phyloP scores from a whole-genome alignment of 2,797 vertebrate genomes.

The Myotis daubentonii region DNA sequence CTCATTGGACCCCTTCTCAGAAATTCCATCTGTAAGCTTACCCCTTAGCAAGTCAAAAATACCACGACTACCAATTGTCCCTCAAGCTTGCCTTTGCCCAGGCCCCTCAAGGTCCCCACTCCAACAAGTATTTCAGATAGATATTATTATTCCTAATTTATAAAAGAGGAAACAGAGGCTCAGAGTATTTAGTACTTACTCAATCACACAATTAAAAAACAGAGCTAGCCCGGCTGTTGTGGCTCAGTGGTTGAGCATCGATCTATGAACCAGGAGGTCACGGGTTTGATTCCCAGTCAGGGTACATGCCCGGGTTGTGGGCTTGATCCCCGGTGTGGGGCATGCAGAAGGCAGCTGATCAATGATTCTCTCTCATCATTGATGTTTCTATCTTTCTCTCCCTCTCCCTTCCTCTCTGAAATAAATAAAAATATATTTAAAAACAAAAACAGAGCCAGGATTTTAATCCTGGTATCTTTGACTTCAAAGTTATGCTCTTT shows the following conservation, averaged over 20 bases:
- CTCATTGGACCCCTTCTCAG: background rate
- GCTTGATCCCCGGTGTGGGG: no score
- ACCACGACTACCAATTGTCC: background rate
- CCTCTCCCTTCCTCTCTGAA: no score
- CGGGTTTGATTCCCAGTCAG: no score
- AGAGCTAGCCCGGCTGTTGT: background rate
- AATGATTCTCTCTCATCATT: no score
- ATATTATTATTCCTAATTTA: slow-evolving; percentile 7
- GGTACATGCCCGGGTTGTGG: no score
- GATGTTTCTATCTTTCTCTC: no score
- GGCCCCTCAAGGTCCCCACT: background rate
- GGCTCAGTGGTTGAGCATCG: no score
- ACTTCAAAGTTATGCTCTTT: slow-evolving; percentile 10
- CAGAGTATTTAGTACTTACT: background rate
- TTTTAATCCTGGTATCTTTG: background rate
- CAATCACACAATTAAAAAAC: slow-evolving; percentile 32
- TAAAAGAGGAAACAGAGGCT: background rate
- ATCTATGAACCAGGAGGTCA: no score
- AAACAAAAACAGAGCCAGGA: background rate
- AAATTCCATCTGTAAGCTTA: slow-evolving; percentile 5
- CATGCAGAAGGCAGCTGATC: no score
- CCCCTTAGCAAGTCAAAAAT: background rate
- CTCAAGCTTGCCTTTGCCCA: background rate
- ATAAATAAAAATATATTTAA: no score
- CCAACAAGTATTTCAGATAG: background rate